Evolutionary conservation across 2,888 invertebrate species (phyloP).

Genomic region (Physocephala rufipes): DNA sequence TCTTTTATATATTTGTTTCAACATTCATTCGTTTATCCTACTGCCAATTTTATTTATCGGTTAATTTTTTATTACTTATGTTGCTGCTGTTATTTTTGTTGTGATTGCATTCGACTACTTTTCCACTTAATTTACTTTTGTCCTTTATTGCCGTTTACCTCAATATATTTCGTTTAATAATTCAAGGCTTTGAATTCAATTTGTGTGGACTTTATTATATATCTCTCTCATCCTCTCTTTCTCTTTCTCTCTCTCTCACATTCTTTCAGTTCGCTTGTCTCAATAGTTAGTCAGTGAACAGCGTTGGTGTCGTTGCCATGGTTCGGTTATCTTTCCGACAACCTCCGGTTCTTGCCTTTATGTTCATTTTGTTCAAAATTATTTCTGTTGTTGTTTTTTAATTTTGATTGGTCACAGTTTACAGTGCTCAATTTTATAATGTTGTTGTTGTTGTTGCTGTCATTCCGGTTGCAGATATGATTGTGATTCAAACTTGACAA

Average conservation of each 20-base stretch:
- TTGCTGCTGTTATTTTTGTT: conserved; percentile 30
- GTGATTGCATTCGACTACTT: conserved; percentile 47
- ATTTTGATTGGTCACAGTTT: not conserved
- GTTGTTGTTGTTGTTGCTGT: not conserved
- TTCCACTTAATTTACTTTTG: conserved; percentile 58
- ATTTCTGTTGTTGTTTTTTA: not conserved
- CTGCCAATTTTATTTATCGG: conserved; percentile 15
- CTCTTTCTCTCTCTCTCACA: not conserved
- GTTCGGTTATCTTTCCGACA: no score
- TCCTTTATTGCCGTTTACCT: conserved; percentile 12
- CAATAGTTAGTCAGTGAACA: no score
- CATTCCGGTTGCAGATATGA: not conserved
- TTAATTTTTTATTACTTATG: not conserved
- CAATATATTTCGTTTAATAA: conserved; percentile 23
- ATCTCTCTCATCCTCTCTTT: not conserved
- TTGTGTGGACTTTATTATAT: not conserved
- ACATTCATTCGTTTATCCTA: not conserved
- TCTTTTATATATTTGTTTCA: no score
- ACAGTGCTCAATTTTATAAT: not conserved
- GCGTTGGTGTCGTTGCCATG: no score
- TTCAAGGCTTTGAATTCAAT: conserved; percentile 12
- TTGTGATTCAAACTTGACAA: no score
- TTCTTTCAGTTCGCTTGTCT: no score
- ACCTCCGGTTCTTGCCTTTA: not conserved
- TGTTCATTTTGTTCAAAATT: conserved; percentile 5